Conservation (phyloP, 2,888 invertebrate species). For the Pandemis corylana region DNA sequence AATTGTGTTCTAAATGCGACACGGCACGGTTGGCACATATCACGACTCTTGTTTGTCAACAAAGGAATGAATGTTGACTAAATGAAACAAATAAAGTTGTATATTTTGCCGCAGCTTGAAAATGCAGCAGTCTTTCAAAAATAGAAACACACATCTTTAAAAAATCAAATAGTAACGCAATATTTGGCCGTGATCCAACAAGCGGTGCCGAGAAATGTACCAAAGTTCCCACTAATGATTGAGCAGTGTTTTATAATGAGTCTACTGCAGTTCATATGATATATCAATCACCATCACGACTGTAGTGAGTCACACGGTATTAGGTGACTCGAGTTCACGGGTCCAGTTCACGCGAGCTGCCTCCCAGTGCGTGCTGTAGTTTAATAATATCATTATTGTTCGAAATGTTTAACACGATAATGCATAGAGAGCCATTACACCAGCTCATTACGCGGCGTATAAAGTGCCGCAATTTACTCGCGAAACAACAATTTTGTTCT, state of each 20-base stretch:
- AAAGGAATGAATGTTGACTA: not conserved
- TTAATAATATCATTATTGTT: slow-evolving; percentile 49
- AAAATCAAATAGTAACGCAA: slow-evolving; percentile 36
- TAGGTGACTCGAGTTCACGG: not conserved
- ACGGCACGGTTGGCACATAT: not conserved
- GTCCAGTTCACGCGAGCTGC: slow-evolving; percentile 4
- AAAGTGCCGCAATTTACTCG: slow-evolving; percentile 62
- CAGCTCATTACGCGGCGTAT: slow-evolving; percentile 57
- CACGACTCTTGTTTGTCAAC: not conserved
- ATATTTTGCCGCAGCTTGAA: not conserved
- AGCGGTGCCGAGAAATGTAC: slow-evolving; percentile 17
- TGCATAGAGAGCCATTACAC: slow-evolving; percentile 55
- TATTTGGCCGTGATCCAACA: slow-evolving; percentile 35
- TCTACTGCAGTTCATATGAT: slow-evolving; percentile 3
- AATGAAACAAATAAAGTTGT: not conserved
- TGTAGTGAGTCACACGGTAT: not conserved
- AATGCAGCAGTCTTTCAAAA: slow-evolving; percentile 33
- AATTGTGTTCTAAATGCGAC: not conserved
- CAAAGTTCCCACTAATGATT: slow-evolving; percentile 29
- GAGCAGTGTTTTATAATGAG: slow-evolving; percentile 20
- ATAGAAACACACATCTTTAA: slow-evolving; percentile 30
- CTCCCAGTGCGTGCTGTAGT: slow-evolving; percentile 41
- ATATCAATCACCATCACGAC: not conserved
- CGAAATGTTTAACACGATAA: slow-evolving; percentile 58
- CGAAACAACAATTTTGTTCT: slow-evolving; percentile 57